Conservation (phyloP, 2,888 invertebrate genomes). For the Amblyteles armatorius region DNA sequence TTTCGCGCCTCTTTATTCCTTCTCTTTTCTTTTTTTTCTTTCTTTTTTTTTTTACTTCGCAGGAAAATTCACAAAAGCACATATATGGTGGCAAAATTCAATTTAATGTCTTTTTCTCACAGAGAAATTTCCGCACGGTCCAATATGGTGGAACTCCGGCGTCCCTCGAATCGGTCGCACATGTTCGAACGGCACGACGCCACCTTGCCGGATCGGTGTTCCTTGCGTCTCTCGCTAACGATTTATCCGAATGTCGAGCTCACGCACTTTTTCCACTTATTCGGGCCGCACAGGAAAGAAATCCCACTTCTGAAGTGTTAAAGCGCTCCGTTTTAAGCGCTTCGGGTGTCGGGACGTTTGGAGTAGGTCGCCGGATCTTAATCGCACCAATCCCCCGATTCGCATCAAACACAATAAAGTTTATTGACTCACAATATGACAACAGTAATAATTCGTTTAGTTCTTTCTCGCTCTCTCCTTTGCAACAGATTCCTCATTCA, state of each 20-base stretch:
- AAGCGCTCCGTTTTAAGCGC: too few relatives aligned
- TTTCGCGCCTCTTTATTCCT: too few relatives aligned
- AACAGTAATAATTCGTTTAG: too few relatives aligned
- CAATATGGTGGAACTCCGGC: not conserved
- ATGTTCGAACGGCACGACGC: not conserved
- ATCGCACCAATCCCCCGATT: too few relatives aligned
- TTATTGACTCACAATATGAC: too few relatives aligned
- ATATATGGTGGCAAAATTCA: not conserved
- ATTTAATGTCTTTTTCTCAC: not conserved
- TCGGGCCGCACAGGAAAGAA: not conserved
- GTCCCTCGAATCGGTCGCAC: not conserved
- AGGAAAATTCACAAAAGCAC: not conserved
- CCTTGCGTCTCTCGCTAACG: not conserved
- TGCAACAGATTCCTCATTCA: too few relatives aligned
- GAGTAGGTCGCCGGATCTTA: too few relatives aligned
- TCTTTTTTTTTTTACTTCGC: not conserved
- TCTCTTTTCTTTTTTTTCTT: too few relatives aligned
- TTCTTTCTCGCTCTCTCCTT: too few relatives aligned
- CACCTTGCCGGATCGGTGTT: not conserved
- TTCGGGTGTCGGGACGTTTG: too few relatives aligned
- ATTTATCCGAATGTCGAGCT: not conserved
- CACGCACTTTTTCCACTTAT: not conserved
- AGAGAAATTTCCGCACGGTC: not conserved
- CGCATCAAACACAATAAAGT: too few relatives aligned
- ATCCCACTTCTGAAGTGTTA: slow-evolving; percentile 24